Evolutionary conservation across 2,888 invertebrate species (phyloP), one percentile per base, ranked within the genome.

Genomic region (Hyalella azteca): DNA sequence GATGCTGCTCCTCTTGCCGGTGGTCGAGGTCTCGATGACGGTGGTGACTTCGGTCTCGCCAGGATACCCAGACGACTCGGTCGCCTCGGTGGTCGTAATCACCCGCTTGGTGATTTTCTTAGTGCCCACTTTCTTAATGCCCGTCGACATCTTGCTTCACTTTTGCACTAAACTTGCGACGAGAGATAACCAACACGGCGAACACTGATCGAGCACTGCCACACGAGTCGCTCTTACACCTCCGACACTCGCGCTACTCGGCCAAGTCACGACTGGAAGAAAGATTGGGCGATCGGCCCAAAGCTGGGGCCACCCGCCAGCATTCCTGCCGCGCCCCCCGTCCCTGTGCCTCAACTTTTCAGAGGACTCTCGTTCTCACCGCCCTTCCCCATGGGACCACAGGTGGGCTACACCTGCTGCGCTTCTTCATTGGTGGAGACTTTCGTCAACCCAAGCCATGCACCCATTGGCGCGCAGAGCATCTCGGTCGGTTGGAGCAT

Each of bases 101-200:
- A 80, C 76, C 50, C 77, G 40, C 78, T 80, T 80, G 13, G 77
- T 80, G 22, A 77, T 73, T 49, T 77, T 80, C 78, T 80, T 80
- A 3, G 60, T 78, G 29, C 80, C 80, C 36, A 66, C 59, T 48
- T 80, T 80, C 54, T 73, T 73, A 19, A 73, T 50, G 26, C 49
- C 77, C 29, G 78, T 78, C 9, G 78, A 45, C 75, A 45, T 75
- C 15, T 40, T 41, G 73, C 26, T 19, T 75, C 40, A 75, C 40
- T 75, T 45, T 26, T 26, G n/a, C 5, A 22, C 26, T 22, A 7
- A 45, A 9, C 11, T 75, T 4, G 22, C 66, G 22, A 59, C 11
- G 19, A 66, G 3, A 36, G 9, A 66, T 29, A 13, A 5, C 54
- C 59, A 32, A 13, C 9, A 59, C 59, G 22, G 54, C 29, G 32